These are phyloP conservation scores for Rallus crepitans DNA, from an alignment of 2,797 vertebrate species.

Conservation along the genomic window DNA sequence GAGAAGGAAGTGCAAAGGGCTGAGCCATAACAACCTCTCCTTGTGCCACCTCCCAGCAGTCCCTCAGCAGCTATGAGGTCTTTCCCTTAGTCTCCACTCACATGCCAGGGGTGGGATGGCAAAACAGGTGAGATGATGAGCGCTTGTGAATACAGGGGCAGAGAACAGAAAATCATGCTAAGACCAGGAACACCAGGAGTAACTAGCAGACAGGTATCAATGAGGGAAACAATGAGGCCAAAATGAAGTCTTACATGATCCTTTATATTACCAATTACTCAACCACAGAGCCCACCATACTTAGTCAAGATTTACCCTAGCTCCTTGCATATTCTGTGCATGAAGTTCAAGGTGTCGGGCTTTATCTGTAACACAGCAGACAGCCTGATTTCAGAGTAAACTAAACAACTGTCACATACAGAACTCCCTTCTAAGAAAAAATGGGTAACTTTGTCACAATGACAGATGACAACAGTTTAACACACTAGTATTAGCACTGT, in stretches of 20 bases:
- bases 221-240: neutral
- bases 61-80: neutral
- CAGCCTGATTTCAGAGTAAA: neutral
- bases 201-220: neutral
- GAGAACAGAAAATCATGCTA: neutral
- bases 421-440: neutral
- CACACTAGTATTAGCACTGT: neutral
- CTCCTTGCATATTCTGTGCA: neutral
- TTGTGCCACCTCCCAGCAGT: neutral
- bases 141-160: neutral
- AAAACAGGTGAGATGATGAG: neutral
- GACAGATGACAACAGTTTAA: neutral
- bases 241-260: neutral
- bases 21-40: accelerated
- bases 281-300: neutral
- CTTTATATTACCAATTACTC: neutral
- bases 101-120: neutral
- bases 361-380: neutral
- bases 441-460: neutral
- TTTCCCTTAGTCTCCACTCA: neutral
- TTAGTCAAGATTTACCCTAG: neutral
- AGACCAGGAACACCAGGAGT: neutral
- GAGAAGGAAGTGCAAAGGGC: neutral
- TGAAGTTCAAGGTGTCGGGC: neutral
- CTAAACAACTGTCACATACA: neutral